phyloP scores from a whole-genome alignment of 2,888 invertebrate genomes.

The Graphium colonna region DNA sequence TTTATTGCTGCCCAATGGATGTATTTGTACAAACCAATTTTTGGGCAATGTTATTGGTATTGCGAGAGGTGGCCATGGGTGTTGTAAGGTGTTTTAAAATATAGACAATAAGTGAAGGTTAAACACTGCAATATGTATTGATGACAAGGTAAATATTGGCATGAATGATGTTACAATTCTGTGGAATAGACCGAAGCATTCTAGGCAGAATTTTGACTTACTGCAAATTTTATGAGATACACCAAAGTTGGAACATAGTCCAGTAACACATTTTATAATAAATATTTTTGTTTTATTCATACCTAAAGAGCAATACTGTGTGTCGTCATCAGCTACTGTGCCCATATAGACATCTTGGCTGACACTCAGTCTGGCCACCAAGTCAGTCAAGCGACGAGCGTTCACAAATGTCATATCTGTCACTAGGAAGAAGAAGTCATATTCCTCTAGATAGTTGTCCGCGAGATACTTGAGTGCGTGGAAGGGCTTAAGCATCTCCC shows the following conservation, averaged over 20 bases:
- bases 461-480: constrained; percentile 94
- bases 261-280: no score
- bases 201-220: no score
- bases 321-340: constrained; percentile 77
- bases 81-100: background rate
- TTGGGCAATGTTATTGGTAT: background rate
- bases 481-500: constrained; percentile 87
- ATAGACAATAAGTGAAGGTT: background rate
- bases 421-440: constrained; percentile 94
- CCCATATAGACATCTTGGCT: constrained; percentile 93
- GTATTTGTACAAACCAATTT: background rate
- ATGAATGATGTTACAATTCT: background rate
- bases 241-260: no score
- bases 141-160: background rate
- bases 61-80: background rate
- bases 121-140: background rate
- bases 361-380: constrained; percentile 89
- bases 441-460: constrained; percentile 93
- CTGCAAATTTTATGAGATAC: no score
- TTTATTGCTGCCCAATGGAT: background rate
- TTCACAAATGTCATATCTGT: constrained; percentile 93
- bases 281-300: no score
- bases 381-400: constrained; percentile 84
- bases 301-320: constrained; percentile 86
- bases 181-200: background rate